Evolutionary conservation across 53 echinoderm and acorn worm species (phyloP).

Genomic region (Astropecten irregularis): DNA sequence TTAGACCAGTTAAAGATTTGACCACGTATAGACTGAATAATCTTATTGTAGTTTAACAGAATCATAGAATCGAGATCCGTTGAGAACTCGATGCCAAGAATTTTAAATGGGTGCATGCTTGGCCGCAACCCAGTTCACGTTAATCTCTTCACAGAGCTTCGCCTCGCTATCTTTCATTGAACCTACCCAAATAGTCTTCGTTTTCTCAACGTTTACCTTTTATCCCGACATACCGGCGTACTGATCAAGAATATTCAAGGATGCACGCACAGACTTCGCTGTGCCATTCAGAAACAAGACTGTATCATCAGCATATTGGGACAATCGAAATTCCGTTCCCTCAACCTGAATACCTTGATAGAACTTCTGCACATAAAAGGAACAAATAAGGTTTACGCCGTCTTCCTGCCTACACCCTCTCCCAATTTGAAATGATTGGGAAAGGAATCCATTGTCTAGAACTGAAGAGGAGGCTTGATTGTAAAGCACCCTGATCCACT

Average conservation of each 20-base stretch:
- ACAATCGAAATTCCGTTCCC: neutral
- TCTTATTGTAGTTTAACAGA: neutral
- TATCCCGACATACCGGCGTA: slow-evolving; percentile 30
- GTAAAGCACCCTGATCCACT: neutral
- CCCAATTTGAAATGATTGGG: neutral
- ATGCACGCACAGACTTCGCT: neutral
- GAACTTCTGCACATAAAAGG: slow-evolving; percentile 6
- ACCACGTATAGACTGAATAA: neutral
- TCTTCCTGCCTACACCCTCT: neutral
- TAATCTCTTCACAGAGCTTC: slow-evolving; percentile 31
- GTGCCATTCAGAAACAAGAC: neutral
- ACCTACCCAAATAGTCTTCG: slow-evolving; percentile 41
- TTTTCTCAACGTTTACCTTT: slow-evolving; percentile 12
- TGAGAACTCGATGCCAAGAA: neutral
- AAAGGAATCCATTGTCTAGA: neutral
- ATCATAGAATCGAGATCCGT: slow-evolving; percentile 1
- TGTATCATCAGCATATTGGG: slow-evolving; percentile 5
- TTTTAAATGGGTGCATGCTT: neutral
- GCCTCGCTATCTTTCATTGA: slow-evolving; percentile 2
- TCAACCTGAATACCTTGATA: neutral
- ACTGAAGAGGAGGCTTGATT: neutral
- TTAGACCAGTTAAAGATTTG: neutral
- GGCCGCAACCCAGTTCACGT: slow-evolving; percentile 10
- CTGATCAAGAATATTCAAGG: neutral
- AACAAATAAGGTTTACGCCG: slow-evolving; percentile 5